These are phyloP conservation scores for Trichogramma pretiosum DNA, from an alignment of 1,140 invertebrate species.

Conservation along the genomic window DNA sequence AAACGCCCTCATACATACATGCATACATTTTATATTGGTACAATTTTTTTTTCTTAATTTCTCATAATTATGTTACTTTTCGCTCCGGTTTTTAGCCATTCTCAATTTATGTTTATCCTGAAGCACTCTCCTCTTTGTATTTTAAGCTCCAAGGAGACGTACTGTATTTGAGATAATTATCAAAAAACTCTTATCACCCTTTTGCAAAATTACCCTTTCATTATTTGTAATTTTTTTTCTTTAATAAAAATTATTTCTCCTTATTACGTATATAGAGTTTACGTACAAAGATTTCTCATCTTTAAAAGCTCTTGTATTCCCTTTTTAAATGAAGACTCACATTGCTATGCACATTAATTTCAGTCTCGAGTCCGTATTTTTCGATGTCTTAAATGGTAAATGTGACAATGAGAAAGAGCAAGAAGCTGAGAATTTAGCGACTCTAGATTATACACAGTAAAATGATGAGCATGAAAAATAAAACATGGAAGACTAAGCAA, in stretches of 20 bases:
- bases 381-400: constrained; percentile 6
- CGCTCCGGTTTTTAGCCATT: not conserved
- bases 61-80: constrained; percentile 7
- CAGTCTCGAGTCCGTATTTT: constrained; percentile 11
- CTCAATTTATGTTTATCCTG: not conserved
- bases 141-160: constrained; percentile 6
- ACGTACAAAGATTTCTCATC: constrained; percentile 12
- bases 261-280: constrained; percentile 18
- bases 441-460: not conserved
- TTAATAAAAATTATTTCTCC: not conserved
- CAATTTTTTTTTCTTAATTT: constrained; percentile 9
- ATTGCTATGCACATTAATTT: constrained; percentile 1
- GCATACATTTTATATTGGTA: constrained; percentile 11
- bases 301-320: constrained; percentile 11
- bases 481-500: constrained; percentile 17
- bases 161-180: constrained; percentile 2
- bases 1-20: constrained; percentile 6
- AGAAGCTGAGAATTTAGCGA: not conserved
- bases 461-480: constrained; percentile 1
- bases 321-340: not conserved
- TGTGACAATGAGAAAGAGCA: not conserved
- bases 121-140: not conserved
- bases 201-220: not conserved
- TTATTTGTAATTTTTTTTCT: not conserved
- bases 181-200: not conserved